These are phyloP conservation scores for Aphyosemion australe DNA, from an alignment of 2,113 vertebrate species.

Conservation along the genomic window DNA sequence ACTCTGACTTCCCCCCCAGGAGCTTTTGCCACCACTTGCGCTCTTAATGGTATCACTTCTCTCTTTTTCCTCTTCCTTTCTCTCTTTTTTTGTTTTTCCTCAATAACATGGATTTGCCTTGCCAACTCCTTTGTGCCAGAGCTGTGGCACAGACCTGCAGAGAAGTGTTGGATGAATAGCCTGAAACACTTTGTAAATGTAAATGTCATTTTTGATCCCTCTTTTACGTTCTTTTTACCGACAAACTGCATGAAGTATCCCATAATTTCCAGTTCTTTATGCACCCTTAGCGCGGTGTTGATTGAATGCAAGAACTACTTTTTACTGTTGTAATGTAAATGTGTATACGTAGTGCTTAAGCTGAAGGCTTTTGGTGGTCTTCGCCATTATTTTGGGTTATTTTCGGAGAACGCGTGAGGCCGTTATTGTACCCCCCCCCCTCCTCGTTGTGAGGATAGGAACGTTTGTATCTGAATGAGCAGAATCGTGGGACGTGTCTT, in stretches of 20 bases:
- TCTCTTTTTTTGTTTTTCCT: conserved; percentile 28
- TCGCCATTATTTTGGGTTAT: conserved; percentile 50
- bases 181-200: conserved; percentile 81
- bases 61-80: conserved; percentile 23
- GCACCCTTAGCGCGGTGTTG: conserved; percentile 74
- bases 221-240: conserved; percentile 69
- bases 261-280: conserved; percentile 44
- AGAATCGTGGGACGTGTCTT: conserved; percentile 72
- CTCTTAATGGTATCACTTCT: conserved; percentile 71
- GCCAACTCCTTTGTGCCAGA: conserved; percentile 79
- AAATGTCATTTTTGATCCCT: conserved; percentile 68
- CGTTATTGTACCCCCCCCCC: conserved; percentile 50
- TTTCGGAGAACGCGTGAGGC: conserved; percentile 68
- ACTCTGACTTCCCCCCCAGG: conserved; percentile 54
- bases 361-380: conserved; percentile 76
- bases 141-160: conserved; percentile 73
- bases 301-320: conserved; percentile 84
- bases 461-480: conserved; percentile 62
- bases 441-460: conserved; percentile 60
- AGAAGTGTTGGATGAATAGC: conserved; percentile 76
- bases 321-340: conserved; percentile 84
- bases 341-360: conserved; percentile 79
- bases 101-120: conserved; percentile 77
- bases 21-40: conserved; percentile 77
- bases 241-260: conserved; percentile 78